phyloP scores from a whole-genome alignment of 2,113 vertebrate species.

The Camarhynchus parvulus region DNA sequence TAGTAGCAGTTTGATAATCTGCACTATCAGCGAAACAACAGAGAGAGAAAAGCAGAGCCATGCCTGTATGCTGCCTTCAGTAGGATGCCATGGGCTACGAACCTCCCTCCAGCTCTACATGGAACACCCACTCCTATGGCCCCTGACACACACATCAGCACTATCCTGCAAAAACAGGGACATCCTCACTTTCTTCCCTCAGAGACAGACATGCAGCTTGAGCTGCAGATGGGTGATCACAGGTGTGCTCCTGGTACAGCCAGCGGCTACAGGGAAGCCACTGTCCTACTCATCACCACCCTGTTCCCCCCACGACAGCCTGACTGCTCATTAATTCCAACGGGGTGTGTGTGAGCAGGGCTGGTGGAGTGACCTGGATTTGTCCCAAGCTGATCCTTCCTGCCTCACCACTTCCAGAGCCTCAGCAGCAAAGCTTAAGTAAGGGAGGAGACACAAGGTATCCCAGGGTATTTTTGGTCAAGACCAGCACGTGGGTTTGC shows the following conservation, averaged over 20 bases:
- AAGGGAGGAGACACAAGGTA: not conserved
- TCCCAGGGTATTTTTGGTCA: not conserved
- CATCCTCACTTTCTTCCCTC: not conserved
- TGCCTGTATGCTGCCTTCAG: slow-evolving; percentile 67
- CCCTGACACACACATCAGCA: too few species aligned
- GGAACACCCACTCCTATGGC: fast-evolving
- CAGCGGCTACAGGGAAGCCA: fast-evolving
- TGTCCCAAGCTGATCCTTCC: not conserved
- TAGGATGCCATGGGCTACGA: not conserved
- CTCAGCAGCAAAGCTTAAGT: not conserved
- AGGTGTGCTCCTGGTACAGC: not conserved
- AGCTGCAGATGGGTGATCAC: fast-evolving
- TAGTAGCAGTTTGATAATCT: not conserved
- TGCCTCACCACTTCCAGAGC: not conserved
- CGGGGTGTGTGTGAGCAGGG: fast-evolving
- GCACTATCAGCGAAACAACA: slow-evolving; percentile 21
- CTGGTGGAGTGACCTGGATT: not conserved
- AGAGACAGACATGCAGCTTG: not conserved
- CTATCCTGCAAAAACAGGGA: not conserved
- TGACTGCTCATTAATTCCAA: not conserved
- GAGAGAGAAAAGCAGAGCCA: slow-evolving; percentile 74
- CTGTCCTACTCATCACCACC: fast-evolving
- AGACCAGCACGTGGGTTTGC: not conserved
- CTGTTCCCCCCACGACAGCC: not conserved
- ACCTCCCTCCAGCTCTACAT: not conserved